These are phyloP conservation scores for Disparrhopalites patrizii DNA, from an alignment of 2,888 invertebrate species.

Conservation along the genomic window DNA sequence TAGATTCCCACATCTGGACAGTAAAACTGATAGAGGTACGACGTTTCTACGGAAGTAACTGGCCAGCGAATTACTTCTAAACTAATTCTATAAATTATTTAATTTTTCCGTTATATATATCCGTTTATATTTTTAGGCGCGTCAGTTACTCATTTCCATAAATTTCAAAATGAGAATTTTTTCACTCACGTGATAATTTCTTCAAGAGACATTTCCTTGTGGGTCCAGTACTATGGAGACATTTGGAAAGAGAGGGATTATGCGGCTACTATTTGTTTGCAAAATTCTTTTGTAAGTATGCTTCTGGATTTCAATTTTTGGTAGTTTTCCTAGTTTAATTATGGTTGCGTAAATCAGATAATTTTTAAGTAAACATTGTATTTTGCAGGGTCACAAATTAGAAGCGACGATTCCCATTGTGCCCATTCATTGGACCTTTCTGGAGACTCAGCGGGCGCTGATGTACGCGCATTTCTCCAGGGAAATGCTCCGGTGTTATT, in stretches of 20 bases:
- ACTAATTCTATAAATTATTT: background rate
- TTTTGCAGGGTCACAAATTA: constrained; percentile 6
- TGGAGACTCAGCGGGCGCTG: background rate
- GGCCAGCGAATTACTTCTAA: too few relatives aligned
- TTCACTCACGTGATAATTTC: constrained; percentile 21
- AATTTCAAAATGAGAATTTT: constrained; percentile 9
- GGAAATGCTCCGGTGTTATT: constrained; percentile 10
- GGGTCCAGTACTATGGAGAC: constrained; percentile 26
- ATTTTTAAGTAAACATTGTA: background rate
- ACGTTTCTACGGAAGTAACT: too few relatives aligned
- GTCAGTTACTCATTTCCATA: constrained; percentile 17
- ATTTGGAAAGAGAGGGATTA: constrained; percentile 11
- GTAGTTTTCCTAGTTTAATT: background rate
- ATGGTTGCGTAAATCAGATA: too few relatives aligned
- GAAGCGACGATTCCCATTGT: background rate
- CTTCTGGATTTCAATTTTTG: background rate
- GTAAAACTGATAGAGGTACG: too few relatives aligned
- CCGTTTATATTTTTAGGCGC: constrained; percentile 6
- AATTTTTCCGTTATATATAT: too few relatives aligned
- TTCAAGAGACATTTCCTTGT: constrained; percentile 4
- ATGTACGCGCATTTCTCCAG: constrained; percentile 17
- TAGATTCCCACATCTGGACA: background rate
- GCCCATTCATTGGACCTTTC: constrained; percentile 5
- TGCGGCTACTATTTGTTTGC: background rate
- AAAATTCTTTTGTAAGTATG: constrained; percentile 6